Conservation (phyloP, 2,797 vertebrate species). For the Gadopsis marmoratus region DNA sequence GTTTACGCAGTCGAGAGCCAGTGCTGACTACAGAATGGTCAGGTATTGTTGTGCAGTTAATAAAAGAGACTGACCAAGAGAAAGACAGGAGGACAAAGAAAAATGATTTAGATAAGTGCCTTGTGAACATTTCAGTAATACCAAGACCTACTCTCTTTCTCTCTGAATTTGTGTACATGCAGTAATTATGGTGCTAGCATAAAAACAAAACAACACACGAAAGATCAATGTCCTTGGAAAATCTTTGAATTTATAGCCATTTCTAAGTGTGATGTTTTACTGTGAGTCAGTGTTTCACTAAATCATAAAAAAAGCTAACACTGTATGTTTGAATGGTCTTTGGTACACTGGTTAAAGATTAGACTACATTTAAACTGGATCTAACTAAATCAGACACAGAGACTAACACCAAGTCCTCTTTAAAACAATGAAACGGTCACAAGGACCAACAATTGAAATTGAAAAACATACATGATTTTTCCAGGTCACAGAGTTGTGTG, state of each 20-base stretch:
- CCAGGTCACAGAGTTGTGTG: slow-evolving; percentile 32
- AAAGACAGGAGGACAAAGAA: slow-evolving; percentile 64
- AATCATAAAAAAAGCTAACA: slow-evolving; percentile 42
- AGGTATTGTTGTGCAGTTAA: slow-evolving; percentile 57
- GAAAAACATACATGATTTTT: slow-evolving; percentile 14
- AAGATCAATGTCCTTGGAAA: slow-evolving; percentile 58
- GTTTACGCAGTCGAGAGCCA: slow-evolving; percentile 40
- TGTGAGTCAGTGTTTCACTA: slow-evolving; percentile 60
- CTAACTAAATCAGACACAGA: background rate
- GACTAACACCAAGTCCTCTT: slow-evolving; percentile 7
- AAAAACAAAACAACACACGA: slow-evolving; percentile 43
- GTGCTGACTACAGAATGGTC: slow-evolving; percentile 47
- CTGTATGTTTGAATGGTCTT: slow-evolving; percentile 48
- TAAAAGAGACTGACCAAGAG: slow-evolving; percentile 52
- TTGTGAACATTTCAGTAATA: slow-evolving; percentile 92
- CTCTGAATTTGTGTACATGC: slow-evolving; percentile 88
- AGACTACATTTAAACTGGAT: slow-evolving; percentile 19
- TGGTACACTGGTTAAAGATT: slow-evolving; percentile 17
- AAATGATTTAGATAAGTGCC: slow-evolving; percentile 91
- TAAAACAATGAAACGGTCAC: slow-evolving; percentile 12
- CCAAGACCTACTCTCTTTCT: slow-evolving; percentile 84
- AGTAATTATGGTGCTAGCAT: slow-evolving; percentile 91
- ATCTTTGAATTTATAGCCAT: slow-evolving; percentile 63
- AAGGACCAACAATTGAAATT: slow-evolving; percentile 50
- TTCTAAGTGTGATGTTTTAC: slow-evolving; percentile 67